Conservation (phyloP, 2,797 vertebrate species). For the Crax fasciolata region DNA sequence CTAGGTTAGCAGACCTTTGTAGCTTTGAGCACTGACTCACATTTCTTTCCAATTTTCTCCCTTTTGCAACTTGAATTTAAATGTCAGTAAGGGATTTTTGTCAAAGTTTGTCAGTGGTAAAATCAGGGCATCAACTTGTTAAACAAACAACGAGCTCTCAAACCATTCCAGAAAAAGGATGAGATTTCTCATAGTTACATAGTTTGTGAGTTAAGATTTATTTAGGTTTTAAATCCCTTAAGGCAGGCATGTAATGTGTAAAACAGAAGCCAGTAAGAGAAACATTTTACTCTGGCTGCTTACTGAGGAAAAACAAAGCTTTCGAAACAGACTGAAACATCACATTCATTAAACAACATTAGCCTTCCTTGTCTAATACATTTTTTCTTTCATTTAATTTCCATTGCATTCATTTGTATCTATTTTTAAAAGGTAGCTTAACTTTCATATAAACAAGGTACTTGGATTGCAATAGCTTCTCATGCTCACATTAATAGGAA, state of each 20-base stretch:
- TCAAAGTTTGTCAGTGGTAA: constrained; percentile 37
- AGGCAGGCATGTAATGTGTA: constrained; percentile 29
- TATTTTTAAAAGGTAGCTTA: constrained; percentile 28
- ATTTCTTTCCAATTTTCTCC: neutral
- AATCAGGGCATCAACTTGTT: constrained; percentile 54
- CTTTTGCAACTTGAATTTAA: neutral
- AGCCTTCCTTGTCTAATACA: constrained; percentile 42
- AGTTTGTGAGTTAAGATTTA: constrained; percentile 45
- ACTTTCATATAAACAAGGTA: neutral
- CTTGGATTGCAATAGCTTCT: neutral
- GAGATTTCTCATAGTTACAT: constrained; percentile 39
- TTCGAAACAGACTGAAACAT: constrained; percentile 49
- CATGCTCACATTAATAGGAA: neutral
- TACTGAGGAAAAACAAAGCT: constrained; percentile 35
- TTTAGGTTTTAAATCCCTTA: constrained; percentile 49
- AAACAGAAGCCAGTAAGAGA: constrained; percentile 35
- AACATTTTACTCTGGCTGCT: constrained; percentile 47
- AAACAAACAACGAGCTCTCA: constrained; percentile 56
- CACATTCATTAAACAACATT: constrained; percentile 56
- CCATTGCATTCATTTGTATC: neutral
- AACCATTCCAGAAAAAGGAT: constrained; percentile 16
- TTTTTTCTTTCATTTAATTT: constrained; percentile 20
- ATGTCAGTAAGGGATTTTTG: constrained; percentile 17
- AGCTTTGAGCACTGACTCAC: neutral
- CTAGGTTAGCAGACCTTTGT: neutral